Conservation (phyloP, 2,797 vertebrate genomes). For the Melanotaenia parkinsoni region DNA sequence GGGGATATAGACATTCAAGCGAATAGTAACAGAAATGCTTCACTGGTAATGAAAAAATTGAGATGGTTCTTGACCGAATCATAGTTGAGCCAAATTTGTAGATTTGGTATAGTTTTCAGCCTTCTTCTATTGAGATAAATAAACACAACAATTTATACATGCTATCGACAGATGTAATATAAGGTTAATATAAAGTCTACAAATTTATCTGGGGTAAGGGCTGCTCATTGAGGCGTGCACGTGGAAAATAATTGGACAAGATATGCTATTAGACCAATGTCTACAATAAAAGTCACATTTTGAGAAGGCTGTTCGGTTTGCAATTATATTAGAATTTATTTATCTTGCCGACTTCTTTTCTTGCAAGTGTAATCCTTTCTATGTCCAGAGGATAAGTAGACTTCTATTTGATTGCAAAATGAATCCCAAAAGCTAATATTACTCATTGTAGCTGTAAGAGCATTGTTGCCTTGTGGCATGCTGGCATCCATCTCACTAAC, state of each 20-base stretch:
- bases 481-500: conserved; percentile 48
- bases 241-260: conserved; percentile 10
- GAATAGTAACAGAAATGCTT: conserved; percentile 13
- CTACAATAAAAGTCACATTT: conserved; percentile 2
- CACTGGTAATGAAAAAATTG: conserved; percentile 25
- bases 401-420: conserved; percentile 43
- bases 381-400: conserved; percentile 28
- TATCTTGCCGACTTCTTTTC: conserved; percentile 3
- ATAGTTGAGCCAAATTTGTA: conserved; percentile 10
- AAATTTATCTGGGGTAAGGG: conserved; percentile 2
- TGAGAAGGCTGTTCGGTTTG: conserved; percentile 5
- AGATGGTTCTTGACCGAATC: conserved; percentile 15
- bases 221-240: conserved; percentile 16
- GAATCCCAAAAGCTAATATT: conserved; percentile 30
- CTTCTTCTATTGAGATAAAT: neutral
- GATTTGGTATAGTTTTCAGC: neutral
- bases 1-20: conserved; percentile 18
- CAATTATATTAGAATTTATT: neutral
- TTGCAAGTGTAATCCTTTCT: conserved; percentile 20
- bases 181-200: neutral
- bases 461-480: conserved; percentile 35
- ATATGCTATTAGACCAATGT: conserved; percentile 14
- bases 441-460: conserved; percentile 26
- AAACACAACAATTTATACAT: neutral
- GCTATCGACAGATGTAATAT: neutral